A percentile compares a stretch with the other conserved stretches of the same genome.
Evolutionary conservation across 2,888 invertebrate genomes (phyloP).

Genomic region (Tetragnatha montana): DNA sequence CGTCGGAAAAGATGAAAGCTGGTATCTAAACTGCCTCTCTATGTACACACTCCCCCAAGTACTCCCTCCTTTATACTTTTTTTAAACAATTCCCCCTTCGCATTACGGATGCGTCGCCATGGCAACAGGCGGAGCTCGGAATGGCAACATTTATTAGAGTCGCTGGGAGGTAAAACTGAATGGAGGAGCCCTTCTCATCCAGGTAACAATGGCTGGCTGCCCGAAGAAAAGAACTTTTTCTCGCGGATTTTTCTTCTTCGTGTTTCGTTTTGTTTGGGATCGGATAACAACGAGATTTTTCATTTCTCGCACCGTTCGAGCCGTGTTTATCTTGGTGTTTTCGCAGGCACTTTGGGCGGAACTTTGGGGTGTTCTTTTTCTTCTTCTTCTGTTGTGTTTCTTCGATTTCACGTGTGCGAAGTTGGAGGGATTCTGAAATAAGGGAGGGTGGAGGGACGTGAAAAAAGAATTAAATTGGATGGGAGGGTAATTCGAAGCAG

Average conservation of each 20-base stretch:
- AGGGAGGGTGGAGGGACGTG: not conserved
- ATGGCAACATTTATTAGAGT: slow-evolving; percentile 59
- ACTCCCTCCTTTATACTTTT: slow-evolving; percentile 28
- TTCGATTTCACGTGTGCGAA: not conserved
- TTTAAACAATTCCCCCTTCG: not conserved
- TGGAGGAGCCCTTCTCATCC: slow-evolving; percentile 15
- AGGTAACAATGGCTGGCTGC: slow-evolving; percentile 42
- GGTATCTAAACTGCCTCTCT: slow-evolving; percentile 44
- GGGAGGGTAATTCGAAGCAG: not conserved
- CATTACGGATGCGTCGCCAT: slow-evolving; percentile 59
- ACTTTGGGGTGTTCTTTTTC: not conserved
- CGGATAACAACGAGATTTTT: slow-evolving; percentile 27
- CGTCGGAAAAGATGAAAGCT: slow-evolving; percentile 51
- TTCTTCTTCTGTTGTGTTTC: not conserved
- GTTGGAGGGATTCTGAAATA: not conserved
- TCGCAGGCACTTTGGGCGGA: not conserved
- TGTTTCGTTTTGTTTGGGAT: slow-evolving; percentile 31
- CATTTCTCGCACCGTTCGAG: slow-evolving; percentile 17
- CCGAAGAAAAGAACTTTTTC: not conserved
- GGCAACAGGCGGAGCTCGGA: slow-evolving; percentile 38
- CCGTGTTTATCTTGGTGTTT: slow-evolving; percentile 30
- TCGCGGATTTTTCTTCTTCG: not conserved
- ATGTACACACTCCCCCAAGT: slow-evolving; percentile 23
- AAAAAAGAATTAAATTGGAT: slow-evolving; percentile 1
- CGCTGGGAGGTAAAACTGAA: slow-evolving; percentile 22